These are phyloP conservation scores for Urocitellus parryii DNA, from an alignment of 2,113 vertebrate species.

Conservation along the genomic window DNA sequence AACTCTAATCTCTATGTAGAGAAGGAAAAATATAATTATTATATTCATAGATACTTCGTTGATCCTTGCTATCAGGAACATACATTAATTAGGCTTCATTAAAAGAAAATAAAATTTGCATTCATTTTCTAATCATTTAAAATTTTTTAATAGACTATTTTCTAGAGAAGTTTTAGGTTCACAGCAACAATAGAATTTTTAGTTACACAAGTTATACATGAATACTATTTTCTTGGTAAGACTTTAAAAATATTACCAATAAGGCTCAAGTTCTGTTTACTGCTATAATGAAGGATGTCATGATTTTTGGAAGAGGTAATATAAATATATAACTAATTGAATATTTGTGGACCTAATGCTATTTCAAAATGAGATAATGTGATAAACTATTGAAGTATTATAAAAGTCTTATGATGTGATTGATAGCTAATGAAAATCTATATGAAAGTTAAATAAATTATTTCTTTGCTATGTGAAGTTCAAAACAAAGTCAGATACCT, in stretches of 20 bases:
- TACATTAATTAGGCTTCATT: conserved; percentile 34
- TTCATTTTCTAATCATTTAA: conserved; percentile 56
- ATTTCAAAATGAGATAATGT: conserved; percentile 56
- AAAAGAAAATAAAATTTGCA: conserved; percentile 53
- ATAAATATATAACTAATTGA: conserved; percentile 5
- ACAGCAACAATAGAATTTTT: conserved; percentile 47
- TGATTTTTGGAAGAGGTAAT: conserved; percentile 34
- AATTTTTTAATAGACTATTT: neutral
- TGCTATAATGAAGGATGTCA: neutral
- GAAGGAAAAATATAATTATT: conserved; percentile 33
- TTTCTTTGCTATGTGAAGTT: conserved; percentile 44
- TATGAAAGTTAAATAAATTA: conserved; percentile 64
- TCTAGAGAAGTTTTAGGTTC: neutral
- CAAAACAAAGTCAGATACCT: conserved; percentile 27
- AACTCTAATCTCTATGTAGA: conserved; percentile 36
- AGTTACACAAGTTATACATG: conserved; percentile 20
- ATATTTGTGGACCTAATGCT: neutral
- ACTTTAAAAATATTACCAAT: conserved; percentile 55
- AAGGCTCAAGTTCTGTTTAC: conserved; percentile 1
- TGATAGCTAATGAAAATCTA: conserved; percentile 2
- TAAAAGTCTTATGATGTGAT: conserved; percentile 42
- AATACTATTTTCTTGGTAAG: conserved; percentile 52
- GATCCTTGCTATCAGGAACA: neutral
- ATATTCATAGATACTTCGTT: conserved; percentile 19
- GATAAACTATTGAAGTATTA: conserved; percentile 50